These are phyloP conservation scores for Microcebus ravelobensis DNA, from an alignment of 2,113 vertebrate species.

Conservation along the genomic window DNA sequence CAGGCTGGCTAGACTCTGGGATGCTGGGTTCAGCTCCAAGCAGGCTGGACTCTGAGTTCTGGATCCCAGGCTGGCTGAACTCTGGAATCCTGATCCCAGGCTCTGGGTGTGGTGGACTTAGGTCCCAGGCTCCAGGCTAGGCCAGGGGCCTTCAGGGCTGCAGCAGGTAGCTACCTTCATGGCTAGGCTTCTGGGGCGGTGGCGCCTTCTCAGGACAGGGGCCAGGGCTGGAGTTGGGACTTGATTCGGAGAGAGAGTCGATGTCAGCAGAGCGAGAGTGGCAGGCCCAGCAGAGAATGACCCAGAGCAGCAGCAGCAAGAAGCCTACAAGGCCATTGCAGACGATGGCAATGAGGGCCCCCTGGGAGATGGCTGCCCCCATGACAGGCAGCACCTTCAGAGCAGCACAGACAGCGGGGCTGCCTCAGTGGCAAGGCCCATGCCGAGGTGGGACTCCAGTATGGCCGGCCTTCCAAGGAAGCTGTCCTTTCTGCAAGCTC, in stretches of 20 bases:
- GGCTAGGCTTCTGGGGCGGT: constrained; percentile 81
- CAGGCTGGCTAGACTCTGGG: constrained; percentile 42
- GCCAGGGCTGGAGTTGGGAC: constrained; percentile 78
- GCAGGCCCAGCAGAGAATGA: constrained; percentile 89
- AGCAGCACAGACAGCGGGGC: constrained; percentile 34
- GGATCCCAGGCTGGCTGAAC: constrained; percentile 49
- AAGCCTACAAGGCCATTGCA: constrained; percentile 87
- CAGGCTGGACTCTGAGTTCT: constrained; percentile 44
- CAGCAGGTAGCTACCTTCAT: constrained; percentile 89
- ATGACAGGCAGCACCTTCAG: constrained; percentile 79
- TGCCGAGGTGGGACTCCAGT: constrained; percentile 38
- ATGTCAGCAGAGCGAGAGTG: constrained; percentile 82
- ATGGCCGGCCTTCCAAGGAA: neutral
- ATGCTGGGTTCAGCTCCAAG: constrained; percentile 55
- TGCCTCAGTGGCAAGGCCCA: constrained; percentile 53
- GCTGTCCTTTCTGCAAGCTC: constrained; percentile 20
- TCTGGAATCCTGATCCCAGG: constrained; percentile 53
- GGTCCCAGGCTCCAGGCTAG: constrained; percentile 51
- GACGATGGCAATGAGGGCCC: constrained; percentile 87
- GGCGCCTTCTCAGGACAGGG: constrained; percentile 84
- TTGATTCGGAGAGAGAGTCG: constrained; percentile 77
- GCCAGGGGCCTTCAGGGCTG: constrained; percentile 82
- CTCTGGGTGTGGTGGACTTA: constrained; percentile 47
- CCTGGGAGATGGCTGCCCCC: constrained; percentile 87
- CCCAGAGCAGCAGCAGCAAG: constrained; percentile 87